phyloP scores from a whole-genome alignment of 2,797 vertebrate genomes.

The Buphagus erythrorhynchus region DNA sequence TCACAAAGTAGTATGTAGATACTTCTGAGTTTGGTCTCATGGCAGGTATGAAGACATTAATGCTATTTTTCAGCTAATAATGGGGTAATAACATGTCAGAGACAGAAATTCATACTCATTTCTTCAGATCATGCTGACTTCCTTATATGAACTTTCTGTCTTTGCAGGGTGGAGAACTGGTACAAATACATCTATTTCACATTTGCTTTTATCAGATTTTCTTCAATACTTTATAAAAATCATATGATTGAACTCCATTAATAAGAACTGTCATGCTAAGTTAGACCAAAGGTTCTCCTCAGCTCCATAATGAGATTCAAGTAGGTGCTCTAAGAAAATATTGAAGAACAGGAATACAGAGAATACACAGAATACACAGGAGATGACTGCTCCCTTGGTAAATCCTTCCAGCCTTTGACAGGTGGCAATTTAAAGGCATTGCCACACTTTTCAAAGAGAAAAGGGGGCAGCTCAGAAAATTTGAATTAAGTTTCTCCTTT shows the following conservation, averaged over 20 bases:
- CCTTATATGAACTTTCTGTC: background rate
- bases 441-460: background rate
- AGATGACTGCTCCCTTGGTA: background rate
- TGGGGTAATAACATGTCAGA: background rate
- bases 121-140: background rate
- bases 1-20: background rate
- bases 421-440: background rate
- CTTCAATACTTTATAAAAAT: background rate
- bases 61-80: background rate
- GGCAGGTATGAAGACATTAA: background rate
- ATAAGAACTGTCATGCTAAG: background rate
- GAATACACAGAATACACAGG: background rate
- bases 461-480: background rate
- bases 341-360: too few species aligned
- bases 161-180: background rate
- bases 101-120: background rate
- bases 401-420: background rate
- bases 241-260: background rate
- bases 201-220: background rate
- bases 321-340: background rate
- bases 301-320: background rate
- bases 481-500: background rate
- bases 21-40: background rate
- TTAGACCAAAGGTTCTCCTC: background rate
- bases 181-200: background rate